Percentiles rank a stretch among this genome's conserved stretches.
Conservation (phyloP, 1,140 invertebrate species). For the Mamestra configurata region DNA sequence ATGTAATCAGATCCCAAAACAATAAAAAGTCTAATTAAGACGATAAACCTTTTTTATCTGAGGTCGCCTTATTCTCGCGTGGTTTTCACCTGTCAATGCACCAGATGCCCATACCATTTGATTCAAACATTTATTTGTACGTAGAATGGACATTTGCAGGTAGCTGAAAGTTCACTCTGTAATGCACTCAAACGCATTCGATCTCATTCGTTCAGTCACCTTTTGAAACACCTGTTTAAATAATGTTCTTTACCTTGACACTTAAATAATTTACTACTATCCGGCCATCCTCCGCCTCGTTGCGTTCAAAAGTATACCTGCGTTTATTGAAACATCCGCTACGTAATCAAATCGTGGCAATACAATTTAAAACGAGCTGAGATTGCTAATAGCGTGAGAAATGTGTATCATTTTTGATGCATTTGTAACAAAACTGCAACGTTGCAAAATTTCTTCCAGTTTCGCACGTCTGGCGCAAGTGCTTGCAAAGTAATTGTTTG, state of each 20-base stretch:
- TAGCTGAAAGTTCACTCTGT: too few species aligned
- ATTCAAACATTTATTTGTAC: too few species aligned
- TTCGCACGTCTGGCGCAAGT: constrained; percentile 48
- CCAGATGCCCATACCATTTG: neutral
- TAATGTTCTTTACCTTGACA: constrained; percentile 15
- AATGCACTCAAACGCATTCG: neutral
- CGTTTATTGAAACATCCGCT: constrained; percentile 37
- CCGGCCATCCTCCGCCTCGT: neutral
- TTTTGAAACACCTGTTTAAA: neutral
- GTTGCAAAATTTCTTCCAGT: constrained; percentile 16
- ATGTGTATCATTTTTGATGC: constrained; percentile 27
- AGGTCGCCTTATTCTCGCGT: neutral
- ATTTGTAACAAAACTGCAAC: constrained; percentile 21
- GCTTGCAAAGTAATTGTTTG: constrained; percentile 55
- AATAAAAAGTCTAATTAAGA: neutral
- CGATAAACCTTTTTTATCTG: neutral
- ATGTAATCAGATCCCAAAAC: neutral
- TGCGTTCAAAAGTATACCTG: constrained; percentile 7
- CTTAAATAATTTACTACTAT: constrained; percentile 18
- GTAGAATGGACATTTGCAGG: too few species aligned
- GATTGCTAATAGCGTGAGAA: constrained; percentile 22
- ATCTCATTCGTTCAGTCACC: neutral
- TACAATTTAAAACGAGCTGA: constrained; percentile 4
- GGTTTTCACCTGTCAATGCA: neutral
- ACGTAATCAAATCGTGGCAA: neutral